These are phyloP conservation scores for Choloepus hoffmanni DNA, from an alignment of 2,113 vertebrate genomes.

Conservation along the genomic window DNA sequence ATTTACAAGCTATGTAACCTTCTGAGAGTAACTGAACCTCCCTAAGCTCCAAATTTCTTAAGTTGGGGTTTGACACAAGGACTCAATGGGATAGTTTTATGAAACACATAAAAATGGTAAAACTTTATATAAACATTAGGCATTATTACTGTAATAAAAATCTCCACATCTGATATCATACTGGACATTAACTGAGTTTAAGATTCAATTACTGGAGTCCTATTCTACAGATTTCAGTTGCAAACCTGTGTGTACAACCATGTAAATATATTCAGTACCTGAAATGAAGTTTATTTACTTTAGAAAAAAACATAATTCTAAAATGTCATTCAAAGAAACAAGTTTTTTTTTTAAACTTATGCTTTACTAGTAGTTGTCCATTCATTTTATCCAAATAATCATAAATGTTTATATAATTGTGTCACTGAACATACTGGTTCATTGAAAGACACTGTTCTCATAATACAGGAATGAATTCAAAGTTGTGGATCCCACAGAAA, in stretches of 20 bases:
- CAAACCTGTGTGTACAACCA: constrained; percentile 41
- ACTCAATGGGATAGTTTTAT: constrained; percentile 36
- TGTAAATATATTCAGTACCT: neutral
- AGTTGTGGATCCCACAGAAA: constrained; percentile 63
- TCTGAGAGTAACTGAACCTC: constrained; percentile 1
- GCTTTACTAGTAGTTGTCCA: neutral
- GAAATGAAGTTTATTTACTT: constrained; percentile 49
- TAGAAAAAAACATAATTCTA: constrained; percentile 19
- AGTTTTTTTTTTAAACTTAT: neutral
- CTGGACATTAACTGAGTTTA: constrained; percentile 1
- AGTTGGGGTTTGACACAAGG: constrained; percentile 49
- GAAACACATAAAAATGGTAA: constrained; percentile 35
- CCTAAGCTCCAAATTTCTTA: constrained; percentile 40
- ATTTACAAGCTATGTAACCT: constrained; percentile 26
- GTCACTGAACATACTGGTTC: constrained; percentile 64
- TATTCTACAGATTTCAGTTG: constrained; percentile 42
- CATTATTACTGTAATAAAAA: constrained; percentile 20
- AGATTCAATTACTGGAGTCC: constrained; percentile 45
- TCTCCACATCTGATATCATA: neutral
- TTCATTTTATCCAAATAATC: constrained; percentile 43
- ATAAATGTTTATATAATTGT: constrained; percentile 57
- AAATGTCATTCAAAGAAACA: constrained; percentile 40
- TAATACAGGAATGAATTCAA: neutral
- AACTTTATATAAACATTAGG: neutral
- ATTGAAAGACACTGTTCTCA: constrained; percentile 66